Percentiles rank a stretch among this genome's conserved stretches.
Conservation (phyloP, 2,797 vertebrate species). For the Pterois miles region DNA sequence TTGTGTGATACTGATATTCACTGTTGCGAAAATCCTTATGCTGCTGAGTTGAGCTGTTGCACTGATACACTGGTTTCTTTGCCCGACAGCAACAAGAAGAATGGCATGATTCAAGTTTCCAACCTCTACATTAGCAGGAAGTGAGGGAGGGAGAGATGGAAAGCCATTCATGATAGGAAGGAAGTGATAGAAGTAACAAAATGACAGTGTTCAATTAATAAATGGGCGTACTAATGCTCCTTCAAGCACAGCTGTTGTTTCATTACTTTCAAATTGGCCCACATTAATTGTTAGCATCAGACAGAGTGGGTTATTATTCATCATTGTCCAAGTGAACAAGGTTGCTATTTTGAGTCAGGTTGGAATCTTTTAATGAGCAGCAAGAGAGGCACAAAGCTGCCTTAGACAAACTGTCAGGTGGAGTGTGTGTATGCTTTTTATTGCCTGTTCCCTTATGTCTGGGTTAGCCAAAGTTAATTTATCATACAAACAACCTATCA, state of each 20-base stretch:
- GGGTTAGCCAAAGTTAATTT: constrained; percentile 55
- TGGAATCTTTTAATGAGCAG: constrained; percentile 58
- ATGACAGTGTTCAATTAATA: constrained; percentile 48
- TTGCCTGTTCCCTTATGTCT: constrained; percentile 39
- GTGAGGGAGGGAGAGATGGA: constrained; percentile 22
- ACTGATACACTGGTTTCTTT: constrained; percentile 52
- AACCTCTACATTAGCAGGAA: constrained; percentile 56
- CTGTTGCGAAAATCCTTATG: constrained; percentile 31
- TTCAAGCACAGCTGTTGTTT: constrained; percentile 55
- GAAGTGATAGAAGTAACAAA: constrained; percentile 29
- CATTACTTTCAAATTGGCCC: constrained; percentile 39
- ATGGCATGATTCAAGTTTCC: constrained; percentile 59
- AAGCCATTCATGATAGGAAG: constrained; percentile 33
- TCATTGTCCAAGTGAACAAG: constrained; percentile 46
- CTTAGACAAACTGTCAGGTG: constrained; percentile 53
- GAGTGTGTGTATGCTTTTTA: constrained; percentile 36
- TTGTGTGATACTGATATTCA: constrained; percentile 43
- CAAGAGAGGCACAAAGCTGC: constrained; percentile 51
- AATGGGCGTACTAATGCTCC: constrained; percentile 26
- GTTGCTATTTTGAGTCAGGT: constrained; percentile 46
- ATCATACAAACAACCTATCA: constrained; percentile 56
- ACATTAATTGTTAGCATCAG: constrained; percentile 59
- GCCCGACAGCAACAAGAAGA: constrained; percentile 59
- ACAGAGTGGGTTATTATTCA: constrained; percentile 46
- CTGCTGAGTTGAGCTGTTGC: constrained; percentile 41